phyloP scores from a whole-genome alignment of 2,113 vertebrate species.

The Pelmatolapia mariae region DNA sequence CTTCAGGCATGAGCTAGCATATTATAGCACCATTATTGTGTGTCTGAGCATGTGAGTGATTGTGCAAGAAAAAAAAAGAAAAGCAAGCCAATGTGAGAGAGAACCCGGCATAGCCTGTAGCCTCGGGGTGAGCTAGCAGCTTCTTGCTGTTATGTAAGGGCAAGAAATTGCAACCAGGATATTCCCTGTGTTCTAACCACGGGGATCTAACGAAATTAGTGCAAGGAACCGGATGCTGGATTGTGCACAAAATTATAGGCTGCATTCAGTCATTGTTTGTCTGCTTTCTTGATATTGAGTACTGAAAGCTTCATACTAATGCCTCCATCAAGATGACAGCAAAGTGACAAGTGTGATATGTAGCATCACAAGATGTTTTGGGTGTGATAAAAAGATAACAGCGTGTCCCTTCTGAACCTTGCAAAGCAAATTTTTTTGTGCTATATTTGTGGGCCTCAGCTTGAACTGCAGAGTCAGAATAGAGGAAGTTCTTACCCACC shows the following conservation, averaged over 20 bases:
- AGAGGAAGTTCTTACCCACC: slow-evolving; percentile 6
- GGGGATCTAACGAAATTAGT: background rate
- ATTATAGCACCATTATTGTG: slow-evolving; percentile 46
- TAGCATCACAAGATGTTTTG: background rate
- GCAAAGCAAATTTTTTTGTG: background rate
- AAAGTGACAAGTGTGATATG: slow-evolving; percentile 34
- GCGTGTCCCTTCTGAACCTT: background rate
- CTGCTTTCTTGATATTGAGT: background rate
- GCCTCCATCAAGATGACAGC: background rate
- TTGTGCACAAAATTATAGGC: background rate
- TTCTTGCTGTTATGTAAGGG: slow-evolving; percentile 33
- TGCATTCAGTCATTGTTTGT: background rate
- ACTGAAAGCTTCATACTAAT: background rate
- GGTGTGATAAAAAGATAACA: background rate
- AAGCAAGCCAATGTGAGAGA: background rate
- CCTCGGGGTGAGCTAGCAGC: slow-evolving; percentile 34
- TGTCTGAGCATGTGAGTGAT: slow-evolving; percentile 2
- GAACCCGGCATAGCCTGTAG: slow-evolving; percentile 26
- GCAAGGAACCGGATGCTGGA: background rate
- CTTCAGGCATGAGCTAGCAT: slow-evolving; percentile 65
- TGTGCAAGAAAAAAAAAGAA: background rate
- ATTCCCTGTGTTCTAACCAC: background rate
- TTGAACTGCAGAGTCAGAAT: background rate
- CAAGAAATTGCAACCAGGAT: slow-evolving; percentile 3
- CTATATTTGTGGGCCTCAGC: background rate